Conservation (phyloP, 2,797 vertebrate species). For the Cossypha caffra region DNA sequence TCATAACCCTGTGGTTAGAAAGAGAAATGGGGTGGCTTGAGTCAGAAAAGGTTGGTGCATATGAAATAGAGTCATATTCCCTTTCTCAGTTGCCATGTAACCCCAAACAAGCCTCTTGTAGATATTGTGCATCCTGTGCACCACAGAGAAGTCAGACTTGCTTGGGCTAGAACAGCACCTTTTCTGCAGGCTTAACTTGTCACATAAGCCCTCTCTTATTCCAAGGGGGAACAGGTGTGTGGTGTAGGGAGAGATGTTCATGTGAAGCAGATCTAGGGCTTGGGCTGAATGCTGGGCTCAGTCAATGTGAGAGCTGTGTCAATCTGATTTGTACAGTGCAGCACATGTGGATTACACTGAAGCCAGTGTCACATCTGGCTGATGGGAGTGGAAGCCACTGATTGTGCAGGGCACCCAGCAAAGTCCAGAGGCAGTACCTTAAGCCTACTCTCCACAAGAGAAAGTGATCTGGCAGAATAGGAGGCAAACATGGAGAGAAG, state of each 20-base stretch:
- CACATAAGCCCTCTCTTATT: not conserved
- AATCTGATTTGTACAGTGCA: not conserved
- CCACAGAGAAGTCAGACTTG: not conserved
- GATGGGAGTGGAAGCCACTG: not conserved
- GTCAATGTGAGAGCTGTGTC: not conserved
- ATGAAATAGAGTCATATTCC: not conserved
- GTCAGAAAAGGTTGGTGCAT: not conserved
- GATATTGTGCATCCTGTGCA: not conserved
- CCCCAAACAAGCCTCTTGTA: not conserved
- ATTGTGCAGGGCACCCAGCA: rapidly evolving
- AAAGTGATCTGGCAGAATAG: not conserved
- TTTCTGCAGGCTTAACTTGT: not conserved
- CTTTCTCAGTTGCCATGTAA: not conserved
- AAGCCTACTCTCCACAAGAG: not conserved
- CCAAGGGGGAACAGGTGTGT: not conserved
- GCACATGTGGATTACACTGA: rapidly evolving
- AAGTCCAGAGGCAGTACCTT: not conserved
- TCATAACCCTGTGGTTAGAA: not conserved
- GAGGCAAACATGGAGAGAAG: not conserved
- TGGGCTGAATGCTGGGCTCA: not conserved
- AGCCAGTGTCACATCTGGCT: not conserved
- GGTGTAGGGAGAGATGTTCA: not conserved
- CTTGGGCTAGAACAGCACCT: not conserved
- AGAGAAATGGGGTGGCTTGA: not conserved
- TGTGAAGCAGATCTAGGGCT: not conserved